Base-by-base conservation (phyloP, 1,140 invertebrate genomes). In the Neodiprion pinetum region DNA sequence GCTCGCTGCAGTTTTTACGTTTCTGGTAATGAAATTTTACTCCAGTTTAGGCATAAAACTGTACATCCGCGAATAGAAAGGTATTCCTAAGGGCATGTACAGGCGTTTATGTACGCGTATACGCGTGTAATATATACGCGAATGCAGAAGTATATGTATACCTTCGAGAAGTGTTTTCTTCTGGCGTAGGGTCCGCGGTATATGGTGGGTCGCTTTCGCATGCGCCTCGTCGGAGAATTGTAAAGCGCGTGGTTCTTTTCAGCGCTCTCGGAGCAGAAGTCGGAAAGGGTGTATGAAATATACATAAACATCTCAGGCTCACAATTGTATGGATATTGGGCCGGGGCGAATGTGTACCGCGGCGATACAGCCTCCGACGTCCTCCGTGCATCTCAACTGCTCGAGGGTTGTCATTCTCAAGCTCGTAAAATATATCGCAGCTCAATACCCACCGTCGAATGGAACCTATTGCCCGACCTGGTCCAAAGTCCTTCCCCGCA, bases 281-380 rank as follows among this genome's bases (percentile, higher is more conserved):
- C 21, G 67, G 40, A 23, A 23, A 47, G 23, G 17, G 67, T 69
- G 67, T 69, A 69, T 69, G 67, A 69, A 69, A 69, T 69, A 23
- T 69, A 21, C 67, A 69, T 69, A 69, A 69, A 69, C 67, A 69
- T 21, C 67, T 69, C 67, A 47, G n/a, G 67, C 40, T 69, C 40
- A 14, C 67, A 69, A 69, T 69, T 69, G 67, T 69, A 69, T 69
- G 67, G 17, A 69, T 69, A 69, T 69, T 69, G 67, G 67, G 11
- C 67, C 67, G 67, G 67, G 17, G 67, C 67, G 67, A 69, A 69
- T 69, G 67, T 69, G 17, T 3, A 69, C 14, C 23, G 4, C 40
- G 17, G 67, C 67, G 67, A 69, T 69, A 69, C 17, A 21, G 67
- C 67, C 67, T 23, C 67, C 67, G 11, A 11, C 17, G 61, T 23